Percentiles rank a stretch among this genome's conserved stretches.
phyloP scores from a whole-genome alignment of 1,140 invertebrate genomes.

The Belonocnema kinseyi region DNA sequence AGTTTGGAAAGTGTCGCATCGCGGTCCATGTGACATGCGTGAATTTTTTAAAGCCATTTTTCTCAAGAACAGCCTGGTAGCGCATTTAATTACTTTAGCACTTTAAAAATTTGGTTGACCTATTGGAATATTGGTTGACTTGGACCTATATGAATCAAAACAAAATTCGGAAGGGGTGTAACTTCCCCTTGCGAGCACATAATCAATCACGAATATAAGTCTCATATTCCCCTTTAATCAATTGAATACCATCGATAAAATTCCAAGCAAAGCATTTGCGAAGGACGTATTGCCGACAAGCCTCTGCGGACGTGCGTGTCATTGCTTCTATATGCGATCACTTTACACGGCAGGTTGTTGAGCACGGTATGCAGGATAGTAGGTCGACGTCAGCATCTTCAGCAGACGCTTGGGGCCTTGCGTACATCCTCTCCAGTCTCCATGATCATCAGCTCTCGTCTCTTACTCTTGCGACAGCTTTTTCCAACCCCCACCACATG shows the following conservation, averaged over 20 bases:
- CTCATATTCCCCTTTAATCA: neutral
- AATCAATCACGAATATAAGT: neutral
- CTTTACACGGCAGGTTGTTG: conserved; percentile 18
- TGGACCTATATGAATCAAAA: too few relatives aligned
- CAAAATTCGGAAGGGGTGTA: too few relatives aligned
- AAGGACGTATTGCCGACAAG: neutral
- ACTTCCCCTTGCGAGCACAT: neutral
- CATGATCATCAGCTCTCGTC: neutral
- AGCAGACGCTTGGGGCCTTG: conserved; percentile 28
- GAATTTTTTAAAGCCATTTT: too few relatives aligned
- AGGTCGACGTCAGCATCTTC: conserved; percentile 51
- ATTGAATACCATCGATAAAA: conserved; percentile 17
- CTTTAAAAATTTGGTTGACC: too few relatives aligned
- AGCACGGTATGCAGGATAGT: conserved; percentile 60
- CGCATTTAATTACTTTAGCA: too few relatives aligned
- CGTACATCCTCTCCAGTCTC: conserved; percentile 5
- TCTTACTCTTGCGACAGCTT: conserved; percentile 33
- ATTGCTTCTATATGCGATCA: conserved; percentile 18
- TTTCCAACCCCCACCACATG: conserved; percentile 7
- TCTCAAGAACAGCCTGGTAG: too few relatives aligned
- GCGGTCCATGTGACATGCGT: too few relatives aligned
- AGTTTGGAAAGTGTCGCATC: too few relatives aligned
- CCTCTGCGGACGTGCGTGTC: conserved; percentile 11
- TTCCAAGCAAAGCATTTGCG: conserved; percentile 14
- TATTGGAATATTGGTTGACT: too few relatives aligned